Conservation (phyloP, 1,140 invertebrate genomes). For the Saccostrea echinata region DNA sequence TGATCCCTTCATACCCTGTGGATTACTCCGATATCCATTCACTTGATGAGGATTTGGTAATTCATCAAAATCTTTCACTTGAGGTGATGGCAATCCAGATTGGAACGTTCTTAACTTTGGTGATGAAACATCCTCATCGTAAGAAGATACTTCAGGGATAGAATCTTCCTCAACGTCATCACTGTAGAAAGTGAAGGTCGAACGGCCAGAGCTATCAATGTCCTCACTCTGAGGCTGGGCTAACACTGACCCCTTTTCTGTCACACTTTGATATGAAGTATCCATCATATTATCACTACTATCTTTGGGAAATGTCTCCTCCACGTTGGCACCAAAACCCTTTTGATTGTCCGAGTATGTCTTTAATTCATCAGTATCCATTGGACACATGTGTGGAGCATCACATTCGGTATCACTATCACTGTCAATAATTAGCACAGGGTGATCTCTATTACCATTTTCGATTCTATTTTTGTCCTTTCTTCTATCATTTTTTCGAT, state of each 20-base stretch:
- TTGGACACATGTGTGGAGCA: not conserved
- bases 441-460: not conserved
- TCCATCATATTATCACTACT: not conserved
- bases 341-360: not conserved
- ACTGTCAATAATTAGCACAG: conserved; percentile 1
- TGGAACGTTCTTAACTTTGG: not conserved
- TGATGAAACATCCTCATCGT: not conserved
- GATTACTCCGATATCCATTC: not conserved
- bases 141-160: not conserved
- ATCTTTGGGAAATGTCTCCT: not conserved
- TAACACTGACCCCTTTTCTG: not conserved
- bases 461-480: not conserved
- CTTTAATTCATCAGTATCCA: not conserved
- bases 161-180: conserved; percentile 24
- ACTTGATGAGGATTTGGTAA: not conserved
- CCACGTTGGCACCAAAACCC: not conserved
- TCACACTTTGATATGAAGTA: not conserved
- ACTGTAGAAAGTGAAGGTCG: not conserved
- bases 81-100: not conserved
- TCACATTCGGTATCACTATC: conserved; percentile 1
- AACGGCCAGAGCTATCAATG: not conserved
- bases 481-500: not conserved
- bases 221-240: conserved; percentile 17
- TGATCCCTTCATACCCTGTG: not conserved
- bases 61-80: not conserved